These are phyloP conservation scores for Popillia japonica DNA, from an alignment of 1,140 invertebrate genomes.

Conservation along the genomic window DNA sequence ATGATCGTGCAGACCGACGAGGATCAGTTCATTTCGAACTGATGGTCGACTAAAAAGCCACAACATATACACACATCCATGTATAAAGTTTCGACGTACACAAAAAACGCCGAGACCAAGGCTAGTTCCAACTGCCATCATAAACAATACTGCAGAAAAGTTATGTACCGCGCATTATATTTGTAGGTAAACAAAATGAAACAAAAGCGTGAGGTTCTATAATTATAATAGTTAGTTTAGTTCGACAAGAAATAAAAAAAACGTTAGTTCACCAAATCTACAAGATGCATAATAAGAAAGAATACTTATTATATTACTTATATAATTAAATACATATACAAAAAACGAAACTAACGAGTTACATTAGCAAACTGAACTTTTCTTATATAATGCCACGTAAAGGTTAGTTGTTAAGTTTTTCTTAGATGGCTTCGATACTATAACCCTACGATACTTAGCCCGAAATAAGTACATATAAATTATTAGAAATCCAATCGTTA, in stretches of 20 bases:
- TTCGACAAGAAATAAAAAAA: slow-evolving; percentile 34
- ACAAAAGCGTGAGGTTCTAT: slow-evolving; percentile 49
- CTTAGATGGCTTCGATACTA: slow-evolving; percentile 28
- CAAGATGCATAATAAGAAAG: slow-evolving; percentile 38
- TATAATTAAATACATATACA: slow-evolving; percentile 34
- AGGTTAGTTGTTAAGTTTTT: slow-evolving; percentile 28
- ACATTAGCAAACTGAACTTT: slow-evolving; percentile 14
- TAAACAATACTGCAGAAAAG: slow-evolving; percentile 45
- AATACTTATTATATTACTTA: slow-evolving; percentile 40
- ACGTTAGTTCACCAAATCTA: slow-evolving; percentile 47
- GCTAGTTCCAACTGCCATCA: slow-evolving; percentile 55
- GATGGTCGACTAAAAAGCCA: slow-evolving; percentile 75
- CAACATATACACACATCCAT: slow-evolving; percentile 13
- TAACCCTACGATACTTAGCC: slow-evolving; percentile 31
- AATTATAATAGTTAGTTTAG: slow-evolving; percentile 51
- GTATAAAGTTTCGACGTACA: slow-evolving; percentile 36
- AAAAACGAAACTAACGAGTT: slow-evolving; percentile 32
- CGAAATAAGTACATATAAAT: neutral
- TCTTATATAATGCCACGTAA: neutral
- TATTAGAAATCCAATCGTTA: neutral
- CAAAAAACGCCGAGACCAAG: slow-evolving; percentile 36
- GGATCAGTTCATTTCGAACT: slow-evolving; percentile 96
- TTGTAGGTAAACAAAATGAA: slow-evolving; percentile 33
- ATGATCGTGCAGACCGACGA: slow-evolving; percentile 85
- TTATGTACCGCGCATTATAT: slow-evolving; percentile 33